These are phyloP conservation scores for Onychomys torridus DNA, from an alignment of 2,797 vertebrate species.

Conservation along the genomic window DNA sequence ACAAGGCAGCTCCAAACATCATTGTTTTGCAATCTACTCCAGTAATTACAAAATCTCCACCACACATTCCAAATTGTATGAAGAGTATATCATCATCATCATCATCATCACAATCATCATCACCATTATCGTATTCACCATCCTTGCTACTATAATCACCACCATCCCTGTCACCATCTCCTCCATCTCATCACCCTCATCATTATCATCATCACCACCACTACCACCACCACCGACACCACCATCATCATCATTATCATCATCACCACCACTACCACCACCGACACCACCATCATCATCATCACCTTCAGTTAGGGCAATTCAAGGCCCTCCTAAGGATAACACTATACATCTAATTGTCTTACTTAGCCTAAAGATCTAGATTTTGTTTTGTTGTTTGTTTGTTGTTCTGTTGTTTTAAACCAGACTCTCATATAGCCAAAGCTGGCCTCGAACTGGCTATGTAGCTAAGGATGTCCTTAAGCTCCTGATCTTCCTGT, in stretches of 20 bases:
- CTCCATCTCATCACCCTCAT: too few species aligned
- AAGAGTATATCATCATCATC: not conserved
- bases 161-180: too few species aligned
- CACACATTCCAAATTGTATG: not conserved
- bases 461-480: not conserved
- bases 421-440: not conserved
- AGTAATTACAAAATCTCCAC: not conserved
- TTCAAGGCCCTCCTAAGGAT: not conserved
- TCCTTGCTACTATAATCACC: accelerated
- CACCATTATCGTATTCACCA: accelerated
- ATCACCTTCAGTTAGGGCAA: not conserved
- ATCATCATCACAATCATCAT: accelerated
- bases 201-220: accelerated
- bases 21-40: not conserved
- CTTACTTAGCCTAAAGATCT: not conserved
- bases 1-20: not conserved
- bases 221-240: not conserved
- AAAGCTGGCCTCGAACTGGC: not conserved
- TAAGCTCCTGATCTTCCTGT: not conserved
- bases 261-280: not conserved
- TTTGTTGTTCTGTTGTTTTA: not conserved
- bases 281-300: not conserved
- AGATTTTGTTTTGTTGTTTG: not conserved
- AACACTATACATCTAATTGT: not conserved
- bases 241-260: accelerated